phyloP scores from a whole-genome alignment of 2,113 vertebrate species.

The Erpornis zantholeuca region DNA sequence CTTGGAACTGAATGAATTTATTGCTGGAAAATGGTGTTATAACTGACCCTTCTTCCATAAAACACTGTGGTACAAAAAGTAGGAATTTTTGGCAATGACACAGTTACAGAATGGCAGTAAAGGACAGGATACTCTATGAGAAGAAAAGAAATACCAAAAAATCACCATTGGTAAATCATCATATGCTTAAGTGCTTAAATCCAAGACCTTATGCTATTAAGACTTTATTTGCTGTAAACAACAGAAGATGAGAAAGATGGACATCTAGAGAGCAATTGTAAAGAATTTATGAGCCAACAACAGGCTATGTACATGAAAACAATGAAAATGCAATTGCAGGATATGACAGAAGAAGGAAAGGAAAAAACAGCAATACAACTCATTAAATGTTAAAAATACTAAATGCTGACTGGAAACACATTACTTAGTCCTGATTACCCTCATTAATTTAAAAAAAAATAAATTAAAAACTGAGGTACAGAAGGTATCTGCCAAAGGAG shows the following conservation, averaged over 20 bases:
- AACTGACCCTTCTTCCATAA: neutral
- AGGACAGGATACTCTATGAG: neutral
- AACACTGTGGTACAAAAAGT: neutral
- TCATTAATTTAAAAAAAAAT: neutral
- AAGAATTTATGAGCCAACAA: neutral
- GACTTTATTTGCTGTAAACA: neutral
- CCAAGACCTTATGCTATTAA: neutral
- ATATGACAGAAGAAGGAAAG: neutral
- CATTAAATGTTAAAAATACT: neutral
- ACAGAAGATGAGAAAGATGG: neutral
- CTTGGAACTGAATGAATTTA: neutral
- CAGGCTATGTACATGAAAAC: neutral
- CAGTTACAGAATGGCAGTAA: neutral
- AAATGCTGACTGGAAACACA: neutral
- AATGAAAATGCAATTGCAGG: conserved; percentile 2
- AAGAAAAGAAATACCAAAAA: neutral
- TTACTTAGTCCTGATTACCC: neutral
- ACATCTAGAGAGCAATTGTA: neutral
- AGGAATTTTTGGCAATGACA: neutral
- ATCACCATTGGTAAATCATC: neutral
- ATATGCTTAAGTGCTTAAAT: neutral
- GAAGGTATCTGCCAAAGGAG: neutral
- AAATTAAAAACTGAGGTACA: neutral
- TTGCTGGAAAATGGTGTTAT: neutral
- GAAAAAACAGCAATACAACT: neutral